Conservation (phyloP, 2,888 invertebrate genomes). For the Oxystoma pomonae region DNA sequence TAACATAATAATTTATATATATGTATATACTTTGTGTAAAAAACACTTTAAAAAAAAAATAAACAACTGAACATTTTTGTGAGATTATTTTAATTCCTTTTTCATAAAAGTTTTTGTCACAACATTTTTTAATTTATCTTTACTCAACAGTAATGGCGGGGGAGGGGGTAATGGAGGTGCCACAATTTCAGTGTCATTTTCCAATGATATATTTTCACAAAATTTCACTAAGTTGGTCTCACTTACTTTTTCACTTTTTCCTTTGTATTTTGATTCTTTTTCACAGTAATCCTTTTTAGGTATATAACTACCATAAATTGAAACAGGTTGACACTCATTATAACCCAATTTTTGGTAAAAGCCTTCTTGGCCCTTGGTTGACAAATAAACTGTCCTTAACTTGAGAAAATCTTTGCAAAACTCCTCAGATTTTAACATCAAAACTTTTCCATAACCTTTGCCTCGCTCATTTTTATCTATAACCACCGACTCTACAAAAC, state of each 20-base stretch:
- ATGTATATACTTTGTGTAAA: no score
- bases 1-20: no score
- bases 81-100: constrained; percentile 21
- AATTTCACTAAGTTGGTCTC: not conserved
- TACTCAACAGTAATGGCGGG: not conserved
- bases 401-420: constrained; percentile 62
- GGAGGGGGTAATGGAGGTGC: not conserved
- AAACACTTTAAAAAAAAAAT: no score
- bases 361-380: constrained; percentile 62
- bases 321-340: constrained; percentile 61
- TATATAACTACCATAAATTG: constrained; percentile 58
- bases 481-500: constrained; percentile 80
- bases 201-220: not conserved
- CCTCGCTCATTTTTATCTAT: constrained; percentile 68
- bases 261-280: constrained; percentile 10
- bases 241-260: constrained; percentile 15
- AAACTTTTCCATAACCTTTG: constrained; percentile 69
- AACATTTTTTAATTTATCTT: not conserved
- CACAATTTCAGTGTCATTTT: not conserved
- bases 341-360: constrained; percentile 76
- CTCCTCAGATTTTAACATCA: constrained; percentile 71
- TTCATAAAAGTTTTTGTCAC: constrained; percentile 28
- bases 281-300: constrained; percentile 4
- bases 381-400: constrained; percentile 56
- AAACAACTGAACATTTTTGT: constrained; percentile 1